Percentiles rank a stretch among this genome's conserved stretches.
phyloP scores from a whole-genome alignment of 2,113 vertebrate genomes.

The Sus scrofa region T2T-Sscrofa CM000826.6:101860501-101861000 shows the following conservation, averaged over 20 bases:
- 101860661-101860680: slow-evolving; percentile 77
- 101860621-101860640: slow-evolving; percentile 61
- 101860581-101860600: slow-evolving; percentile 62
- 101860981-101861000: slow-evolving; percentile 79
- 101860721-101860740: slow-evolving; percentile 19
- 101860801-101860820: slow-evolving; percentile 8
- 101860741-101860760: slow-evolving; percentile 55
- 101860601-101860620: slow-evolving; percentile 74
- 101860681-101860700: slow-evolving; percentile 56
- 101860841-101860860: slow-evolving; percentile 38
- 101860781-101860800: slow-evolving; percentile 66
- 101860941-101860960: slow-evolving; percentile 64
- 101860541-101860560: slow-evolving; percentile 35
- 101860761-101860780: neutral
- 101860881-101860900: slow-evolving; percentile 66
- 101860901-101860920: slow-evolving; percentile 74
- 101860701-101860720: slow-evolving; percentile 49
- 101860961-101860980: slow-evolving; percentile 73
- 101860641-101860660: slow-evolving; percentile 55
- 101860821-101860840: slow-evolving; percentile 40
- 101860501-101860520: slow-evolving; percentile 68
- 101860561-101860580: slow-evolving; percentile 50
- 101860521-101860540: neutral
- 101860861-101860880: slow-evolving; percentile 43
- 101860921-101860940: slow-evolving; percentile 68